These are phyloP conservation scores for Clavelina lepadiformis DNA, from an alignment of 23 tunicate species.

Conservation along the genomic window DNA sequence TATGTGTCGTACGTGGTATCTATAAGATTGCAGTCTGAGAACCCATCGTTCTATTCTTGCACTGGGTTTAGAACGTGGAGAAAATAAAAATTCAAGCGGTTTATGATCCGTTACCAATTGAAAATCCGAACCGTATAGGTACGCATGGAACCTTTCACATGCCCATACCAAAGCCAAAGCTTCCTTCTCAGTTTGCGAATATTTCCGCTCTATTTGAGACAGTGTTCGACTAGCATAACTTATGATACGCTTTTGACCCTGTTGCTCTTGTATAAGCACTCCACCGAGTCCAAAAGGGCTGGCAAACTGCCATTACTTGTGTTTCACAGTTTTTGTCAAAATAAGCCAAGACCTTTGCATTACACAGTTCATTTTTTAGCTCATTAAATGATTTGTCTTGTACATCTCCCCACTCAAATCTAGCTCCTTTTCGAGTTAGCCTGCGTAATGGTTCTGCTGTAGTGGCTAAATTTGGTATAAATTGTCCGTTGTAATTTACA, in stretches of 20 bases:
- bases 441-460: too few relatives aligned
- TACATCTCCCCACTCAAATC: too few relatives aligned
- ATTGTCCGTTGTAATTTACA: too few relatives aligned
- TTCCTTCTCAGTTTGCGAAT: slow-evolving; percentile 10
- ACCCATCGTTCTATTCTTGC: slow-evolving; percentile 8
- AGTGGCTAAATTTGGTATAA: too few relatives aligned
- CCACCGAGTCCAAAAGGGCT: slow-evolving; percentile 2
- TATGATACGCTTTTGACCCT: not conserved
- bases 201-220: not conserved
- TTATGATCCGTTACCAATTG: slow-evolving; percentile 5
- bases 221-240: slow-evolving; percentile 5
- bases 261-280: slow-evolving; percentile 3
- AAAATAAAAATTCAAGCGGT: slow-evolving; percentile 5
- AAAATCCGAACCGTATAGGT: slow-evolving; percentile 15
- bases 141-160: slow-evolving; percentile 11
- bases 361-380: too few relatives aligned
- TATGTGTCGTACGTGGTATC: not conserved
- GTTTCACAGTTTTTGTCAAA: not conserved
- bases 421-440: too few relatives aligned
- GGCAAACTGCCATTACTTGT: slow-evolving; percentile 7
- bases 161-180: slow-evolving; percentile 11
- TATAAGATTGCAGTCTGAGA: slow-evolving; percentile 8
- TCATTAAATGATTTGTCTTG: too few relatives aligned
- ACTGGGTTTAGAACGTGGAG: slow-evolving; percentile 8
- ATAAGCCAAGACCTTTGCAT: too few relatives aligned